A percentile compares a stretch with the other conserved stretches of the same genome.
Conservation (phyloP, 2,888 invertebrate genomes). For the Torymus tubicola region DNA sequence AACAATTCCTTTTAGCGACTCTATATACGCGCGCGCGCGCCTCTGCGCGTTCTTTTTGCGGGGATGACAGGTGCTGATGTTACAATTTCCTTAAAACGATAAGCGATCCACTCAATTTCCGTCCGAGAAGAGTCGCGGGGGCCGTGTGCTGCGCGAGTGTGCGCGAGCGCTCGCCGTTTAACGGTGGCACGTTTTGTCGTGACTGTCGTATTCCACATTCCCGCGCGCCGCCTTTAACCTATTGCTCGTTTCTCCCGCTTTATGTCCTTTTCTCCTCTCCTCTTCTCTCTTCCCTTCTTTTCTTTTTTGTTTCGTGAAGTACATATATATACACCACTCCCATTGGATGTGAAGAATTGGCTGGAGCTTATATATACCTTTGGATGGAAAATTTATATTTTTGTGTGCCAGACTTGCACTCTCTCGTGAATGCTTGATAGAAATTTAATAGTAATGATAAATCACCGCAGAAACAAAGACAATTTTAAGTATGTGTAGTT, state of each 20-base stretch:
- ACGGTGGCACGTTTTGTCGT: conserved; percentile 46
- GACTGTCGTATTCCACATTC: conserved; percentile 37
- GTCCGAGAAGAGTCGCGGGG: neutral
- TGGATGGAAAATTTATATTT: too few relatives aligned
- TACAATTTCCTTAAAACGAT: conserved; percentile 34
- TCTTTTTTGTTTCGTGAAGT: neutral
- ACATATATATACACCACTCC: too few relatives aligned
- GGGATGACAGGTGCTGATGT: neutral
- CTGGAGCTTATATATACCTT: too few relatives aligned
- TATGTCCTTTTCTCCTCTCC: neutral
- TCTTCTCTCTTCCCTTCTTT: neutral
- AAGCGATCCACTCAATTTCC: conserved; percentile 41
- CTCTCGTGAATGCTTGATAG: too few relatives aligned
- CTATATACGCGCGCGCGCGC: too few relatives aligned
- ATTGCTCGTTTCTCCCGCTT: conserved; percentile 12
- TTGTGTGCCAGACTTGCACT: too few relatives aligned
- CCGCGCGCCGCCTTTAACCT: neutral
- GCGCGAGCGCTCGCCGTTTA: conserved; percentile 20
- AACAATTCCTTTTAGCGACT: too few relatives aligned
- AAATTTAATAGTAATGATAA: too few relatives aligned
- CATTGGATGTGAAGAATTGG: too few relatives aligned
- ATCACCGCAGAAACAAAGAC: too few relatives aligned
- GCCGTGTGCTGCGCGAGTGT: neutral
- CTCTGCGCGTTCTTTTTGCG: too few relatives aligned
- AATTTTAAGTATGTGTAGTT: too few relatives aligned